phyloP scores from a whole-genome alignment of 2,888 invertebrate species.

The Mechanitis messenoides region DNA sequence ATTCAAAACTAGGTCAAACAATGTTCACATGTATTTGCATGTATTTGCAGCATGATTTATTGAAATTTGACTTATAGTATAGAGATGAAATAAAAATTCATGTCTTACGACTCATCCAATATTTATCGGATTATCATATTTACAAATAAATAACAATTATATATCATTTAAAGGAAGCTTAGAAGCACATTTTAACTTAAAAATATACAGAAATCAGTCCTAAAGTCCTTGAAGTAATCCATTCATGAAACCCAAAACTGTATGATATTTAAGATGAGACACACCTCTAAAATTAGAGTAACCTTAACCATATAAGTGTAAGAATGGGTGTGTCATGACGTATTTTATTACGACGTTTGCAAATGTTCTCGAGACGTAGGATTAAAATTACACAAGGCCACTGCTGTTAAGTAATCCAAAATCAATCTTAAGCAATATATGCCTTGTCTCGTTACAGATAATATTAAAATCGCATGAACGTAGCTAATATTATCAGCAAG shows the following conservation, averaged over 20 bases:
- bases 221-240: too few relatives aligned
- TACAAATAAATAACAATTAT: too few relatives aligned
- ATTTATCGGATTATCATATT: too few relatives aligned
- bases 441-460: constrained; percentile 40
- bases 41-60: not conserved
- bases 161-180: too few relatives aligned
- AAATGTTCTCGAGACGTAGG: constrained; percentile 58
- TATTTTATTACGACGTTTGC: constrained; percentile 51
- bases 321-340: constrained; percentile 73
- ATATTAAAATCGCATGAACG: constrained; percentile 16
- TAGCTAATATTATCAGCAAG: constrained; percentile 18
- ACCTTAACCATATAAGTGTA: constrained; percentile 68
- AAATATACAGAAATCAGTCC: too few relatives aligned
- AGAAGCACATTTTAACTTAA: too few relatives aligned
- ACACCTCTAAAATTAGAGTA: constrained; percentile 6
- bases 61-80: too few relatives aligned
- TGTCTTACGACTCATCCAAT: too few relatives aligned
- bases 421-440: constrained; percentile 48
- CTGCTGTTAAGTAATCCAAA: constrained; percentile 39
- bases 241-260: not conserved
- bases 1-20: too few relatives aligned
- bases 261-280: not conserved
- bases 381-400: constrained; percentile 64
- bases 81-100: too few relatives aligned
- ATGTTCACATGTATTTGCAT: not conserved